Percentiles rank a stretch among this genome's conserved stretches.
phyloP scores from a whole-genome alignment of 2,888 invertebrate genomes.

The Eristalis pertinax region DNA sequence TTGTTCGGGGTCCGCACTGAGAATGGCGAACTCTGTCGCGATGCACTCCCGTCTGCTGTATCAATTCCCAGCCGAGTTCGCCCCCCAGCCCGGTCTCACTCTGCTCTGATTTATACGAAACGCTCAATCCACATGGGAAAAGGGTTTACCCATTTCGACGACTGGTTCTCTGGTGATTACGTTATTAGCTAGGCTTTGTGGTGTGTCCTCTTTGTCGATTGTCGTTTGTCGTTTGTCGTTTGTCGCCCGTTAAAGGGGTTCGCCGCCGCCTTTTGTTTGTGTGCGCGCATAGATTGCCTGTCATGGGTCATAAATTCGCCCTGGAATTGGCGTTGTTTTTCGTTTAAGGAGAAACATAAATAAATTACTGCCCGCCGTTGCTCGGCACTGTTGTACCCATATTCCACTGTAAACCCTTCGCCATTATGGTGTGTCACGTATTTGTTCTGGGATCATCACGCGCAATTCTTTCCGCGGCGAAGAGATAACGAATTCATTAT shows the following conservation, averaged over 20 bases:
- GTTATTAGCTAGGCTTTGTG: conserved; percentile 70
- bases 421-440: conserved; percentile 70
- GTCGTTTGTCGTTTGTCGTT: not conserved
- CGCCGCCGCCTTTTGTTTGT: conserved; percentile 37
- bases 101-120: conserved; percentile 50
- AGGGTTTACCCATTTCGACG: conserved; percentile 32
- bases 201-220: conserved; percentile 29
- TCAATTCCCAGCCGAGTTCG: conserved; percentile 54
- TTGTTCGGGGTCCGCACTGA: conserved; percentile 35
- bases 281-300: conserved; percentile 36
- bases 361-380: conserved; percentile 50
- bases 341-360: conserved; percentile 14
- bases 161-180: conserved; percentile 66
- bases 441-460: conserved; percentile 66
- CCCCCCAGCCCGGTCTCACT: not conserved
- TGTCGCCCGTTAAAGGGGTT: too few relatives aligned
- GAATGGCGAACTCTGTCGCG: conserved; percentile 14
- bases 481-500: conserved; percentile 71
- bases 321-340: conserved; percentile 43
- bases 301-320: conserved; percentile 51
- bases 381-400: conserved; percentile 6
- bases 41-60: conserved; percentile 18
- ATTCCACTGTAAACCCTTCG: conserved; percentile 53
- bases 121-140: conserved; percentile 68
- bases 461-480: conserved; percentile 45